Percentiles rank a stretch among this genome's conserved stretches.
Conservation (phyloP, 1,140 invertebrate species). For the Periplaneta americana region DNA sequence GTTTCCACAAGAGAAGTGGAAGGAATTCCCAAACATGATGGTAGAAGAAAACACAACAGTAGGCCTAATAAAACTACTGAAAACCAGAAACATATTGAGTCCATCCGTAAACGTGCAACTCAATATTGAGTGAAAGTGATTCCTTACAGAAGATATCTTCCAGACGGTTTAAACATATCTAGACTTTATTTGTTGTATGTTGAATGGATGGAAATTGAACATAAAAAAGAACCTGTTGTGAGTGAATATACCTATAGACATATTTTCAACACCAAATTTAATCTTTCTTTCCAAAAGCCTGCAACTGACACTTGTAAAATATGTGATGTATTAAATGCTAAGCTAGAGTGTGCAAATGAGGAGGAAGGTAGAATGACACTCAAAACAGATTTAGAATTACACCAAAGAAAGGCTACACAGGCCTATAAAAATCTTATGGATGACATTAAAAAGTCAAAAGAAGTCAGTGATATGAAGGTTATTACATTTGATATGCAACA, state of each 20-base stretch:
- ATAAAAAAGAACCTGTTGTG: not conserved
- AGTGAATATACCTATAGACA: not conserved
- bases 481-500: not conserved
- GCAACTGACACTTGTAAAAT: not conserved
- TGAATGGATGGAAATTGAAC: not conserved
- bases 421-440: not conserved
- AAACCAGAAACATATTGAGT: too few relatives aligned
- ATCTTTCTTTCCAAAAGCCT: not conserved
- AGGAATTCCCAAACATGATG: not conserved
- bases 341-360: not conserved
- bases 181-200: not conserved
- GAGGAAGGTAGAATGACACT: not conserved
- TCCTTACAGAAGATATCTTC: not conserved
- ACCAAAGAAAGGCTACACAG: not conserved
- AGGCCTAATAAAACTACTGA: not conserved
- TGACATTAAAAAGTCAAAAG: not conserved
- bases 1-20: not conserved
- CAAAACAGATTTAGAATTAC: not conserved
- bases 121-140: not conserved
- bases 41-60: not conserved
- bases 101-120: not conserved
- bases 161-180: not conserved
- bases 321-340: not conserved
- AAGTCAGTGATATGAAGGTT: not conserved
- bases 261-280: not conserved